These are phyloP conservation scores for Galaxias olidus DNA, from an alignment of 2,797 vertebrate species.

Conservation along the genomic window DNA sequence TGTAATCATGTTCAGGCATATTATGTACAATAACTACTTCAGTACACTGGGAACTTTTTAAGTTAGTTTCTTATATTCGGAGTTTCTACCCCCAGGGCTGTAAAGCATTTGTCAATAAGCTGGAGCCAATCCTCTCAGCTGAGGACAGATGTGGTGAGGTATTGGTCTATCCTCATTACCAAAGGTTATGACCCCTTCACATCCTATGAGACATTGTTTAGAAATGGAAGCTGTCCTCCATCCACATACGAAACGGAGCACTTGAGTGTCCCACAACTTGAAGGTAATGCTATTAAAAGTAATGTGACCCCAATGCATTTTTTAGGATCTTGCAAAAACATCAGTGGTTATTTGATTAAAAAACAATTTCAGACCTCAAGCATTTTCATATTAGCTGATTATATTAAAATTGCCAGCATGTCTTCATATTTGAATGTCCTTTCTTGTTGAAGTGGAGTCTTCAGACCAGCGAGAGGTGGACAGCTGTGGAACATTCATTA, in stretches of 20 bases:
- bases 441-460: neutral
- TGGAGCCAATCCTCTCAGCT: conserved; percentile 13
- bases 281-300: neutral
- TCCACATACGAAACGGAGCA: neutral
- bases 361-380: too few relatives aligned
- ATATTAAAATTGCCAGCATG: too few relatives aligned
- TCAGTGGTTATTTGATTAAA: too few relatives aligned
- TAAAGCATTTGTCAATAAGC: neutral
- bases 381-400: too few relatives aligned
- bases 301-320: neutral
- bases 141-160: conserved; percentile 1
- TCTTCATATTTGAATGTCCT: too few relatives aligned
- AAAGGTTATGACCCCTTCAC: conserved; percentile 1
- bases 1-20: too few relatives aligned
- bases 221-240: neutral
- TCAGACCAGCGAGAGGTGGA: neutral
- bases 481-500: neutral
- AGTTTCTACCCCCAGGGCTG: neutral
- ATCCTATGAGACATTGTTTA: conserved; percentile 2
- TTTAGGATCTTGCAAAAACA: too few relatives aligned
- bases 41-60: too few relatives aligned
- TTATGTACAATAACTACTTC: too few relatives aligned
- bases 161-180: neutral
- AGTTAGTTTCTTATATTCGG: too few relatives aligned
- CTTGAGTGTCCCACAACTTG: neutral